Conservation (phyloP, 2,113 vertebrate species). For the Phylloscopus trochiloides region DNA sequence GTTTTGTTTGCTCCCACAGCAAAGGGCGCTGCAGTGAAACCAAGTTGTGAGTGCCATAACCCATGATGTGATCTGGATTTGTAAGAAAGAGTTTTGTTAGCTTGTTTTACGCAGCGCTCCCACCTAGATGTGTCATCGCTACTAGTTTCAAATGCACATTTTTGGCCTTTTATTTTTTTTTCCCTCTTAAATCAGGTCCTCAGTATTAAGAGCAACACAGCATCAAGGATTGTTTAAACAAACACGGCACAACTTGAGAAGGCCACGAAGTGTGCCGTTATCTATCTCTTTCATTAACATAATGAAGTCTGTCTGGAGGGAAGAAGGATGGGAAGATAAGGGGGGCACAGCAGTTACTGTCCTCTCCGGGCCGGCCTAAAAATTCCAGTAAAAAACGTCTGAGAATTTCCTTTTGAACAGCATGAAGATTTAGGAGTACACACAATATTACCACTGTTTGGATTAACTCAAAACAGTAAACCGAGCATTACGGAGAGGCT, state of each 20-base stretch:
- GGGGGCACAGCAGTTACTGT: conserved; percentile 65
- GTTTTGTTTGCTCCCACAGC: conserved; percentile 76
- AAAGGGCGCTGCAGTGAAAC: conserved; percentile 75
- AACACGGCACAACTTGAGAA: conserved; percentile 78
- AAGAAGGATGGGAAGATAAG: neutral
- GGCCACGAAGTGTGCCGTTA: conserved; percentile 76
- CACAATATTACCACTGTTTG: conserved; percentile 85
- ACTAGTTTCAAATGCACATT: conserved; percentile 63
- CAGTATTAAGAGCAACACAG: conserved; percentile 71
- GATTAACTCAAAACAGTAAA: conserved; percentile 78
- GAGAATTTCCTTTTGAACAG: conserved; percentile 70
- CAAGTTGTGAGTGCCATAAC: conserved; percentile 82
- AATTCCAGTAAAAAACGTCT: conserved; percentile 77
- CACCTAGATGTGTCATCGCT: conserved; percentile 60
- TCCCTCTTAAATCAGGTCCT: conserved; percentile 77
- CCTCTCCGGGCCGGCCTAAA: conserved; percentile 74
- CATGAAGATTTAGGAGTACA: conserved; percentile 79
- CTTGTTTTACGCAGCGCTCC: conserved; percentile 67
- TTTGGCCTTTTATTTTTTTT: conserved; percentile 56
- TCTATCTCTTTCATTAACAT: conserved; percentile 80
- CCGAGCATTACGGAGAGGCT: conserved; percentile 36
- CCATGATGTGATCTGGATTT: conserved; percentile 81
- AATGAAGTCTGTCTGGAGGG: conserved; percentile 76
- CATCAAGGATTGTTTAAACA: conserved; percentile 75
- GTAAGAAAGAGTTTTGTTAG: conserved; percentile 81